These are phyloP conservation scores for Agrochola lota DNA, from an alignment of 2,888 invertebrate genomes.

Conservation along the genomic window DNA sequence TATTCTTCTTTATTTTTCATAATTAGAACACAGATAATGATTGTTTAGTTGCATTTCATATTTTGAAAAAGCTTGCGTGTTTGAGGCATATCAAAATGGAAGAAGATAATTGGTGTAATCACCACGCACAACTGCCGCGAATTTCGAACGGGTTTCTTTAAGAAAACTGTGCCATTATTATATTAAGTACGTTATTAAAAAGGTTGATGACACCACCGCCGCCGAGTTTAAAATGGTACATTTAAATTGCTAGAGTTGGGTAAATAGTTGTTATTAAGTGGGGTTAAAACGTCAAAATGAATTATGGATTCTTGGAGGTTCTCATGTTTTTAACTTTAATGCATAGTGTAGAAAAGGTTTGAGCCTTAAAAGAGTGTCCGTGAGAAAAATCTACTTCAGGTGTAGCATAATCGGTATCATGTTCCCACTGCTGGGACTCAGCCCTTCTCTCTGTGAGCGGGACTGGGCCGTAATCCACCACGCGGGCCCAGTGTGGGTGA, in stretches of 20 bases:
- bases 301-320: conserved; percentile 30
- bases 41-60: conserved; percentile 47
- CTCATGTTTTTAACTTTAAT: conserved; percentile 10
- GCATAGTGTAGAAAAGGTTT: background rate
- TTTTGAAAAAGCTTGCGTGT: conserved; percentile 65
- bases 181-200: conserved; percentile 65
- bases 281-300: conserved; percentile 46
- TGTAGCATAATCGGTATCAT: background rate
- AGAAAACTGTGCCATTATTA: conserved; percentile 64
- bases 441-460: too few species aligned
- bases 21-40: conserved; percentile 49
- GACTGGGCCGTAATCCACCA: too few species aligned
- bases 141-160: conserved; percentile 61
- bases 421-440: too few species aligned
- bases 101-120: conserved; percentile 62
- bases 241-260: conserved; percentile 45
- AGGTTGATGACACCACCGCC: conserved; percentile 63
- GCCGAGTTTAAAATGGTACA: conserved; percentile 43
- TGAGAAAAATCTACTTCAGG: background rate
- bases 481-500: too few species aligned
- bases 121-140: conserved; percentile 45
- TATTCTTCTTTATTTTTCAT: conserved; percentile 48
- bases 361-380: conserved; percentile 11
- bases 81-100: conserved; percentile 62
- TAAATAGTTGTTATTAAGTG: conserved; percentile 54